Evolutionary conservation across 2,113 vertebrate genomes (phyloP), one percentile per base, ranked within the genome.

Genomic region (Dolichallabes microphthalmus): DNA sequence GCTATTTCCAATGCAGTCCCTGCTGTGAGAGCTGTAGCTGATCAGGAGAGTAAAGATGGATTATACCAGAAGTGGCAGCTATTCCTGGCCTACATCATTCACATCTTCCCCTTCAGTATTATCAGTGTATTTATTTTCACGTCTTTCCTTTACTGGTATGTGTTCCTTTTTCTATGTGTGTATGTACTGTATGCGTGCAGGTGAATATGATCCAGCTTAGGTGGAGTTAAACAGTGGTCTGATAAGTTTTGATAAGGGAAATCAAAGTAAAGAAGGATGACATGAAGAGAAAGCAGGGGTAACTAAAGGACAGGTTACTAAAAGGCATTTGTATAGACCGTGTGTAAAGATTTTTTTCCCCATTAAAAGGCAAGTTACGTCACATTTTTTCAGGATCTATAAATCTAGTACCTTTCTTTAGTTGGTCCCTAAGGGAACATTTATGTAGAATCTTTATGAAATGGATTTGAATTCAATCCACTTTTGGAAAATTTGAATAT

Each of bases 61-160:
- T 93, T 99, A 78, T 98, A 99, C 88, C 94, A 95, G 86, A 99
- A 97, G 90, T 98, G 98, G 97, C 97, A 98, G 90, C 97, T 99
- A 96, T 95, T 98, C 89, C 76, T 99, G 90, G 97, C 97, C 75
- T 99, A 98, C 15, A 92, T 97, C 85, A 86, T 98, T 58, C 97
- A 99, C 35, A 95, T 95, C 85, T 92, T 99, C 32, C 98, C 97
- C 83, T 97, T 98, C 95, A 98, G 97, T 87, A 64, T 97, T 85
- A 39, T 96, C 80, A 96, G 96, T 0, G 93, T 95, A 8, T 68
- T 94, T 66, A 91, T 97, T 80, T 98, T 97, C 92, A 93, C 94
- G 87, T 90, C 91, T 14, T 96, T 98, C 87, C 92, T 96, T n/a
- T 99, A 99, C 91, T 99, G 98, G 98, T 64, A 39, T 82, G 25